Evolutionary conservation across 2,113 vertebrate genomes (phyloP).

Genomic region (Misgurnus anguillicaudatus): DNA sequence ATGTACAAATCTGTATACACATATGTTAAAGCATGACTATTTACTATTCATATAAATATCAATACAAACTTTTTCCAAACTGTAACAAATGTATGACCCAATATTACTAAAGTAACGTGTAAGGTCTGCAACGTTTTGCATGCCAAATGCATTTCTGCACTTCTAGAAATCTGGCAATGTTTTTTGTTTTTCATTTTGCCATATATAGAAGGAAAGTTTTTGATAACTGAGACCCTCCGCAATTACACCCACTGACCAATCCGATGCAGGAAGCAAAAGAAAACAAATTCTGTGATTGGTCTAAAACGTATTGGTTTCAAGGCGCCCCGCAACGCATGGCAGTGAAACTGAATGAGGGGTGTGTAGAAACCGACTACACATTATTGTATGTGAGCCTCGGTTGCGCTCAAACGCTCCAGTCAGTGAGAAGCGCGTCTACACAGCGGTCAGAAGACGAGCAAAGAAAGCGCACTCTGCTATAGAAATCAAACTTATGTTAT

Average conservation of each 20-base stretch:
- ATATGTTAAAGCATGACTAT: neutral
- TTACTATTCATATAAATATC: neutral
- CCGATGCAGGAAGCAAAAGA: slow-evolving; percentile 64
- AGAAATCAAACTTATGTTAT: neutral
- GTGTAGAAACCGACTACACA: slow-evolving; percentile 74
- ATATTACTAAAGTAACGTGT: too few species aligned
- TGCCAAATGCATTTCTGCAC: neutral
- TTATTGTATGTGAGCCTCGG: slow-evolving; percentile 62
- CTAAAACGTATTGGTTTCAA: slow-evolving; percentile 66
- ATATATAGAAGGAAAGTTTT: slow-evolving; percentile 44
- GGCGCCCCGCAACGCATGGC: slow-evolving; percentile 62
- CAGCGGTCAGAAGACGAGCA: slow-evolving; percentile 14
- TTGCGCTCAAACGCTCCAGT: slow-evolving; percentile 44
- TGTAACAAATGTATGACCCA: too few species aligned
- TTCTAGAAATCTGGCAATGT: neutral
- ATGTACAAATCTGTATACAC: neutral
- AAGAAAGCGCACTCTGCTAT: slow-evolving; percentile 44
- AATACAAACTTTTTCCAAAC: too few species aligned
- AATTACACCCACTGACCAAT: slow-evolving; percentile 59
- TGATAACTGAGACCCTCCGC: slow-evolving; percentile 35
- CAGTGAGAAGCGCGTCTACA: slow-evolving; percentile 19
- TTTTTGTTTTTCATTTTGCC: slow-evolving; percentile 1
- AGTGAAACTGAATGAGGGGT: slow-evolving; percentile 69
- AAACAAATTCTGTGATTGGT: slow-evolving; percentile 76
- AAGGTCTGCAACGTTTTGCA: neutral